Percentiles rank a stretch among this genome's conserved stretches.
These are phyloP conservation scores for Melitaea athalia DNA, from an alignment of 2,888 invertebrate genomes.

Conservation along the genomic window DNA sequence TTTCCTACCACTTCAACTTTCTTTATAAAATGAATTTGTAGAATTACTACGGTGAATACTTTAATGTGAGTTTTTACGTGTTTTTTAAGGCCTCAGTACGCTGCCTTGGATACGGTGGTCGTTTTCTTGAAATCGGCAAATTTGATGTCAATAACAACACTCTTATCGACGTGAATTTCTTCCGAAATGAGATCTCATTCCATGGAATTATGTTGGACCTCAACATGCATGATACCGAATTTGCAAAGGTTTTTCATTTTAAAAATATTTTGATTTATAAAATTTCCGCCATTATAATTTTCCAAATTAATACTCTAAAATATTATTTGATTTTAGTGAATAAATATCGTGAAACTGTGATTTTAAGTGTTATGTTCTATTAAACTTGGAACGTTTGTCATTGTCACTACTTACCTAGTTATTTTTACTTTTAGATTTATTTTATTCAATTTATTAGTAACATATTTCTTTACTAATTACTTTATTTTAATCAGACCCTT, in stretches of 20 bases:
- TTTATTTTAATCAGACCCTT: slow-evolving; percentile 60
- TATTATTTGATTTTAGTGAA: no score
- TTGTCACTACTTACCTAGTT: neutral
- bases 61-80: no score
- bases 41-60: no score
- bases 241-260: slow-evolving; percentile 59
- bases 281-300: neutral
- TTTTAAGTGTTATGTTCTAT: neutral
- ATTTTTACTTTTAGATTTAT: neutral
- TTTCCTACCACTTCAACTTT: no score
- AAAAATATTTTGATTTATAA: neutral
- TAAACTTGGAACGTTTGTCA: neutral
- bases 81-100: slow-evolving; percentile 74
- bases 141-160: slow-evolving; percentile 88
- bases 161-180: slow-evolving; percentile 85
- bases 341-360: no score
- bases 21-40: no score
- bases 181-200: slow-evolving; percentile 83
- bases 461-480: neutral
- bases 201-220: slow-evolving; percentile 79
- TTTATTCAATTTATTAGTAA: neutral
- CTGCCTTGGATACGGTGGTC: slow-evolving; percentile 82
- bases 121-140: slow-evolving; percentile 91
- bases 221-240: slow-evolving; percentile 63
- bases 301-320: no score